Conservation (phyloP, 2,888 invertebrate genomes). For the Arge pagana region DNA sequence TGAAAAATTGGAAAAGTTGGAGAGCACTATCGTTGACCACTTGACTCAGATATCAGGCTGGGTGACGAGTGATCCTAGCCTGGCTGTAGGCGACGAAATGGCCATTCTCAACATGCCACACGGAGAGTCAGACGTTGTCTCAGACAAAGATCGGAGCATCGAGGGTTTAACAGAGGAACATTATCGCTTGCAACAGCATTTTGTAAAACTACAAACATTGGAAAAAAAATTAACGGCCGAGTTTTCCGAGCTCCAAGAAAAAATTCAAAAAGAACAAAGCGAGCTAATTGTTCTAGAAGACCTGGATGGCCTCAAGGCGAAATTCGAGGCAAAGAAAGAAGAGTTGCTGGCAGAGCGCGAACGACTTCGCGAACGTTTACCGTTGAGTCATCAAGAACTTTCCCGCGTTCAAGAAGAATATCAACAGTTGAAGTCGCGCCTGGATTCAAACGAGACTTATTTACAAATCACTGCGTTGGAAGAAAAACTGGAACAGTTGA, state of each 20-base stretch:
- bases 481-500: conserved; percentile 70
- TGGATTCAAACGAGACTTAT: conserved; percentile 75
- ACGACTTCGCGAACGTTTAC: conserved; percentile 59
- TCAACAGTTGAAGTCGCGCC: conserved; percentile 60
- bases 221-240: conserved; percentile 62
- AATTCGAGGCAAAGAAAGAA: conserved; percentile 64
- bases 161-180: conserved; percentile 67
- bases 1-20: conserved; percentile 66
- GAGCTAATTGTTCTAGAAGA: conserved; percentile 68
- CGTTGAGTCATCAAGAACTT: conserved; percentile 61
- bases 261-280: conserved; percentile 68
- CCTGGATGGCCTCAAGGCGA: conserved; percentile 64
- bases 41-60: conserved; percentile 71
- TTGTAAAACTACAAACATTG: conserved; percentile 57
- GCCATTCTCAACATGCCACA: conserved; percentile 57
- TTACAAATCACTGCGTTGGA: conserved; percentile 71
- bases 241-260: conserved; percentile 71
- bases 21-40: conserved; percentile 67
- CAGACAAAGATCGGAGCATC: conserved; percentile 64
- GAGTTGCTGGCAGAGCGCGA: conserved; percentile 61
- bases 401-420: conserved; percentile 61
- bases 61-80: conserved; percentile 66
- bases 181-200: conserved; percentile 56
- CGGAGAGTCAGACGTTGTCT: conserved; percentile 53
- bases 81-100: conserved; percentile 62